phyloP scores from a whole-genome alignment of 2,888 invertebrate genomes.

The Tholera decimalis region DNA sequence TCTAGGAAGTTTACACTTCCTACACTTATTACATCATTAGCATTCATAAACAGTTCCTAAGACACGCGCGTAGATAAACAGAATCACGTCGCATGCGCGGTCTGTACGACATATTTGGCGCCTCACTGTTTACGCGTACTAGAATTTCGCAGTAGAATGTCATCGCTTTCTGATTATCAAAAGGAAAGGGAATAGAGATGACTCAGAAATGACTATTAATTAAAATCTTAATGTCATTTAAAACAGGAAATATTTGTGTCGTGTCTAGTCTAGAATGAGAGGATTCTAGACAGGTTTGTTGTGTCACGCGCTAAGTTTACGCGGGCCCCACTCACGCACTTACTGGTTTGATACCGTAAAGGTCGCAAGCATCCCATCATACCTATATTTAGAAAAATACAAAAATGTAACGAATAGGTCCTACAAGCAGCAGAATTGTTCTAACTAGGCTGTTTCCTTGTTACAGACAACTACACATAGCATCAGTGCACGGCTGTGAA shows the following conservation, averaged over 20 bases:
- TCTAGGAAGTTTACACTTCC: slow-evolving; percentile 57
- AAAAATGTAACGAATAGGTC: slow-evolving; percentile 8
- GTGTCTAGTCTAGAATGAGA: slow-evolving; percentile 32
- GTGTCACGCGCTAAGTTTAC: slow-evolving; percentile 25
- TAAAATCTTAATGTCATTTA: background rate
- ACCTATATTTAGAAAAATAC: slow-evolving; percentile 32
- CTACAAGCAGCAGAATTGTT: background rate
- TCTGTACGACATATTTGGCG: slow-evolving; percentile 25
- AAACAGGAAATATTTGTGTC: slow-evolving; percentile 24
- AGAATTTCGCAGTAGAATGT: slow-evolving; percentile 7
- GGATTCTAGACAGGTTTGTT: slow-evolving; percentile 23
- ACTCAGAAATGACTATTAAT: slow-evolving; percentile 5
- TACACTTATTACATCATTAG: slow-evolving; percentile 57
- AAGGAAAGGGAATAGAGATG: slow-evolving; percentile 9
- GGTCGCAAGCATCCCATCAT: slow-evolving; percentile 36
- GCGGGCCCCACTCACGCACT: slow-evolving; percentile 29
- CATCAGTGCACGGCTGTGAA: slow-evolving; percentile 94
- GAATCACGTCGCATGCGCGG: slow-evolving; percentile 15
- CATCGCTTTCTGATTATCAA: slow-evolving; percentile 8
- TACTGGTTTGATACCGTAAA: slow-evolving; percentile 43
- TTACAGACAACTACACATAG: slow-evolving; percentile 96
- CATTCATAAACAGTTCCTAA: slow-evolving; percentile 60
- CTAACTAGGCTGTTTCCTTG: slow-evolving; percentile 49
- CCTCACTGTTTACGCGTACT: slow-evolving; percentile 14
- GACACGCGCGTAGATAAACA: slow-evolving; percentile 48